phyloP scores from a whole-genome alignment of 1,140 invertebrate species.

The Lasioglossum albipes region DNA sequence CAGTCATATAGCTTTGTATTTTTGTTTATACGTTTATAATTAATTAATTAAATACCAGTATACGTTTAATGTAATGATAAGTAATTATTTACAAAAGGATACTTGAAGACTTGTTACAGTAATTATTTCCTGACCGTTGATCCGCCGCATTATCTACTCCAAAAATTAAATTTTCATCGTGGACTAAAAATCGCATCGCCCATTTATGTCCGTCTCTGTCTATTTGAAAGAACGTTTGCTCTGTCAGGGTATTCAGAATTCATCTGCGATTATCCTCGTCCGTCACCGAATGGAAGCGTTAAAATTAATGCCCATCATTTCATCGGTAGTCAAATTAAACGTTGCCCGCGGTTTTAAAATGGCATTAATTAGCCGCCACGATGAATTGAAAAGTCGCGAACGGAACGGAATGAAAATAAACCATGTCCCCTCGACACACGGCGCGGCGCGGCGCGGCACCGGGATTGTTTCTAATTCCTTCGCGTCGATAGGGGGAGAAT shows the following conservation, averaged over 20 bases:
- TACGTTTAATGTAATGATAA: no score
- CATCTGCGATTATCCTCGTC: no score
- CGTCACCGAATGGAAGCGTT: not conserved
- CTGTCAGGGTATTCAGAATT: constrained; percentile 33
- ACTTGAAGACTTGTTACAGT: no score
- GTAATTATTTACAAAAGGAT: no score
- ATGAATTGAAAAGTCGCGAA: constrained; percentile 53
- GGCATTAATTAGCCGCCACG: constrained; percentile 23
- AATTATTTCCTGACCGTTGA: no score
- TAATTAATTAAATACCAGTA: no score
- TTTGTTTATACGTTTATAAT: no score
- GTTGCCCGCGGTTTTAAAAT: constrained; percentile 22
- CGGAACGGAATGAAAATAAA: constrained; percentile 33
- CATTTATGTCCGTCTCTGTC: not conserved
- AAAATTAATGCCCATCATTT: not conserved
- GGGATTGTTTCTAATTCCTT: constrained; percentile 66
- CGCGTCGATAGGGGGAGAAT: constrained; percentile 38
- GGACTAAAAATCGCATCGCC: no score
- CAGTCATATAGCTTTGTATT: no score
- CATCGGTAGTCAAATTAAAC: constrained; percentile 37
- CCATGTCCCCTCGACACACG: not conserved
- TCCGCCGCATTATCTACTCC: not conserved
- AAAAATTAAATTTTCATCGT: no score
- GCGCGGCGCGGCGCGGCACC: not conserved
- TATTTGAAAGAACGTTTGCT: constrained; percentile 29